phyloP scores from a whole-genome alignment of 1,140 invertebrate genomes.

The Bilobella aurantiaca region DNA sequence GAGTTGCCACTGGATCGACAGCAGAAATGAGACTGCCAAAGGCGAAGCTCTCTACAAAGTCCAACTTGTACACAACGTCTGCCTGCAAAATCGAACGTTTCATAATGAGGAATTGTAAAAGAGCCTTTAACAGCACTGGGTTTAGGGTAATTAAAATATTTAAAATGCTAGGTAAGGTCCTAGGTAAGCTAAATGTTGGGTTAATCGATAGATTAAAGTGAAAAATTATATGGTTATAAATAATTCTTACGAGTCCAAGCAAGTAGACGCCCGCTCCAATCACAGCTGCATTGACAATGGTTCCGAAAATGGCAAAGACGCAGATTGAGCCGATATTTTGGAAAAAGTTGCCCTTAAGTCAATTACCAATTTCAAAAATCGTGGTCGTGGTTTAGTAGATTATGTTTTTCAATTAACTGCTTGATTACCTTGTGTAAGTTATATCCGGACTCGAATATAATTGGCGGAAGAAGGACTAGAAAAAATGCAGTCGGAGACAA shows the following conservation, averaged over 20 bases:
- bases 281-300: constrained; percentile 85
- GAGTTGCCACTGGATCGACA: constrained; percentile 93
- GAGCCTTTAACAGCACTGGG: too few relatives aligned
- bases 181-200: not conserved
- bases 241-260: constrained; percentile 61
- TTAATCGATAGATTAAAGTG: too few relatives aligned
- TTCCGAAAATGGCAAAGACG: constrained; percentile 94
- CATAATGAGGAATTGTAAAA: too few relatives aligned
- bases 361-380: constrained; percentile 17
- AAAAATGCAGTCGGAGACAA: constrained; percentile 97
- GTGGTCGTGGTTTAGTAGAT: too few relatives aligned
- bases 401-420: constrained; percentile 9
- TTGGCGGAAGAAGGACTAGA: constrained; percentile 88
- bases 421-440: constrained; percentile 79
- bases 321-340: constrained; percentile 63
- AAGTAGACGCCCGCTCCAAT: constrained; percentile 92
- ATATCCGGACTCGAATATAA: constrained; percentile 98
- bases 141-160: too few relatives aligned
- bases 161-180: not conserved
- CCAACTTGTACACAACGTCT: constrained; percentile 70
- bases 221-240: too few relatives aligned
- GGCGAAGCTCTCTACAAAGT: constrained; percentile 93
- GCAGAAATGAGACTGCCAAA: constrained; percentile 98
- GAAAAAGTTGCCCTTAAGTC: constrained; percentile 77
- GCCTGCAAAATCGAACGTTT: constrained; percentile 40